Evolutionary conservation across 2,113 vertebrate species (phyloP).

Genomic region (Antennarius striatus): DNA sequence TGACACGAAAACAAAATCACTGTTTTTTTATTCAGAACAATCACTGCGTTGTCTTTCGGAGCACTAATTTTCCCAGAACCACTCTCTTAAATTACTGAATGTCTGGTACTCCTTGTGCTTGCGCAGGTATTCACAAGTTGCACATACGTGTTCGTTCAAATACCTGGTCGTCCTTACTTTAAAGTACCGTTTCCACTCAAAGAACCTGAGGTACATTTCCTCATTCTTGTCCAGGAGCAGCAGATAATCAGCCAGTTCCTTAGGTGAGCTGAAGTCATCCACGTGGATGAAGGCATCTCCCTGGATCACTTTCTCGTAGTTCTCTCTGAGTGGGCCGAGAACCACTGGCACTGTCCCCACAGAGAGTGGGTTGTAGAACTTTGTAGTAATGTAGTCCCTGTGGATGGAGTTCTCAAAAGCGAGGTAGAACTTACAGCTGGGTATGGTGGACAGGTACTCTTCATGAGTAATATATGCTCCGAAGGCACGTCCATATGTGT

Average conservation of each 20-base stretch:
- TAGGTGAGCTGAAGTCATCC: conserved; percentile 91
- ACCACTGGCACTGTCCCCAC: conserved; percentile 94
- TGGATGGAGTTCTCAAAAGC: conserved; percentile 98
- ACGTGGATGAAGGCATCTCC: conserved; percentile 95
- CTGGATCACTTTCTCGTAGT: conserved; percentile 96
- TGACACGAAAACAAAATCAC: too few relatives aligned
- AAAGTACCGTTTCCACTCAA: conserved; percentile 94
- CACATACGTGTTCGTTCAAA: conserved; percentile 94
- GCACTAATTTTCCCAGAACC: conserved; percentile 89
- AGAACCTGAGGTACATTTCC: conserved; percentile 92
- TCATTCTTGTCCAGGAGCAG: conserved; percentile 93
- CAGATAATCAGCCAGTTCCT: conserved; percentile 93
- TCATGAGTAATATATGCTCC: conserved; percentile 90
- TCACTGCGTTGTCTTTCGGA: too few relatives aligned
- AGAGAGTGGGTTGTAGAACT: conserved; percentile 93
- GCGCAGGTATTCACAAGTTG: conserved; percentile 92
- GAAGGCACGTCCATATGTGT: conserved; percentile 92
- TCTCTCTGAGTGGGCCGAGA: conserved; percentile 90
- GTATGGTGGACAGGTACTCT: conserved; percentile 92
- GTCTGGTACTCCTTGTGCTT: conserved; percentile 94
- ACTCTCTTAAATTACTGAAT: conserved; percentile 92
- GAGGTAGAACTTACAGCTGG: conserved; percentile 95
- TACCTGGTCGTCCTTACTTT: conserved; percentile 91
- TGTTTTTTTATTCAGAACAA: too few relatives aligned
- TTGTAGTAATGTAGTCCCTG: conserved; percentile 97